phyloP scores from a whole-genome alignment of 2,888 invertebrate genomes.

The Achlya flavicornis region DNA sequence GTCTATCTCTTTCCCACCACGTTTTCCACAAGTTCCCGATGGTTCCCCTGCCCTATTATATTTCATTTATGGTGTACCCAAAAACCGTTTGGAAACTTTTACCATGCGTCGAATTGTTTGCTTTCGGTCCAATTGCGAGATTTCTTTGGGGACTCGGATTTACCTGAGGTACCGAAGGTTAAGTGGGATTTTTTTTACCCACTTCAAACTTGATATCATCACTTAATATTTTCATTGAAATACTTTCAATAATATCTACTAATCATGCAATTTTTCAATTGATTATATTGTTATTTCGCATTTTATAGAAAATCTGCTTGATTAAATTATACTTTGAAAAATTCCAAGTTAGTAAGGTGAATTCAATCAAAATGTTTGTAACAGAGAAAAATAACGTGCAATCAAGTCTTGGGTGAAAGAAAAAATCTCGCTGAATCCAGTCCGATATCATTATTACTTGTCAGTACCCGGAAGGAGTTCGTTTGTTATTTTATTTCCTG shows the following conservation, averaged over 20 bases:
- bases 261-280: neutral
- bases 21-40: slow-evolving; percentile 38
- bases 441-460: slow-evolving; percentile 5
- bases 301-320: too few relatives aligned
- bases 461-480: slow-evolving; percentile 3
- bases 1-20: slow-evolving; percentile 19
- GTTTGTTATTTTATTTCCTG: slow-evolving; percentile 11
- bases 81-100: slow-evolving; percentile 49
- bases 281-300: too few relatives aligned
- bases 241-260: neutral
- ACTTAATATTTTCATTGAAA: neutral
- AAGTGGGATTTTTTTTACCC: neutral
- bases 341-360: neutral
- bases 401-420: neutral
- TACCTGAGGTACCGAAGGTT: slow-evolving; percentile 7
- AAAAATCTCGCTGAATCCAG: neutral
- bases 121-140: slow-evolving; percentile 22
- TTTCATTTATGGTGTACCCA: slow-evolving; percentile 50
- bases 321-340: neutral
- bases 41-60: slow-evolving; percentile 38
- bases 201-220: neutral
- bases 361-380: slow-evolving; percentile 4
- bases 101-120: slow-evolving; percentile 43
- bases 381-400: neutral
- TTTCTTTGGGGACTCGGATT: slow-evolving; percentile 24